Percentiles rank a stretch among this genome's conserved stretches.
phyloP scores from a whole-genome alignment of 2,113 vertebrate genomes.

The Arvicanthis niloticus region DNA sequence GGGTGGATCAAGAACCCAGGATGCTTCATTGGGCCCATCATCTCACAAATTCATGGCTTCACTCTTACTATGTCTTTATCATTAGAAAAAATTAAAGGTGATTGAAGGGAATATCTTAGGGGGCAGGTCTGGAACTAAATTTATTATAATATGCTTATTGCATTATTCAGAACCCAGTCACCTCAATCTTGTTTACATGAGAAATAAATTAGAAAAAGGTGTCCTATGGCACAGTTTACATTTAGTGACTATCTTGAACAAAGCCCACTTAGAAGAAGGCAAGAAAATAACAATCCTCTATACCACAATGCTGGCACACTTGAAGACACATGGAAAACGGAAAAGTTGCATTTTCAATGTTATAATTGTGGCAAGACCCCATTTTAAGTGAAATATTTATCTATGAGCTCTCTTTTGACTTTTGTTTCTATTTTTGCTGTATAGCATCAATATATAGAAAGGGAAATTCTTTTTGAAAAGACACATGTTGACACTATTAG shows the following conservation, averaged over 20 bases:
- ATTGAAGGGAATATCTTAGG: not conserved
- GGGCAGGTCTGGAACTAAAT: not conserved
- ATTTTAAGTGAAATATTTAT: not conserved
- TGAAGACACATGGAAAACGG: not conserved
- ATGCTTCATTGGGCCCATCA: not conserved
- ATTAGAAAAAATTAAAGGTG: no score
- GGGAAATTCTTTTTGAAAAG: not conserved
- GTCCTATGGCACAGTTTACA: no score
- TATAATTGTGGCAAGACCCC: not conserved
- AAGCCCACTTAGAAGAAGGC: not conserved
- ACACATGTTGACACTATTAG: no score
- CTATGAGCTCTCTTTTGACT: conserved; percentile 1
- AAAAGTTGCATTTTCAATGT: not conserved
- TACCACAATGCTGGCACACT: not conserved
- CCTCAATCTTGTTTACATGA: not conserved
- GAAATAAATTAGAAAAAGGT: not conserved
- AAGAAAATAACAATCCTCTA: not conserved
- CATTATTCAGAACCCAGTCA: not conserved
- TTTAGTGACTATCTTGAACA: not conserved
- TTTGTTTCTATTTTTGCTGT: not conserved
- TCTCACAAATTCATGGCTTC: not conserved
- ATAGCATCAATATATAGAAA: not conserved
- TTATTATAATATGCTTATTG: not conserved
- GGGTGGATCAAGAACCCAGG: not conserved
- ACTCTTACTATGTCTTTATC: not conserved